Base-by-base conservation (phyloP, 2,113 vertebrate species). In the Corythornis madagascariensis region DNA sequence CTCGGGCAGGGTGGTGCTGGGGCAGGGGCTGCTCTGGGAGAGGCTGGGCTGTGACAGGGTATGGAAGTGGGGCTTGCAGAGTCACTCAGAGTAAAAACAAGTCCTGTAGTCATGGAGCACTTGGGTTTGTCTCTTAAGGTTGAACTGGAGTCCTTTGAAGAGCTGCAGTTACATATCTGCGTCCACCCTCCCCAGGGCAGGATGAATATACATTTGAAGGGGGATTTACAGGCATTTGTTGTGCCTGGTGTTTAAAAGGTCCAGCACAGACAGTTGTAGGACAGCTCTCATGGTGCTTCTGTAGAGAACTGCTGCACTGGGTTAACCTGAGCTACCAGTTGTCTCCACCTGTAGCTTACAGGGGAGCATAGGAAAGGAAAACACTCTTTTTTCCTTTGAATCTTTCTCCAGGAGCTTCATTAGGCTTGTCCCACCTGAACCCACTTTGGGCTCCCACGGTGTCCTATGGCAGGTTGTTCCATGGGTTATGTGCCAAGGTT, bases 391-490 rank as follows among this genome's bases (percentile, higher is more conserved):
- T 61, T 43, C 29, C 13, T 52, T 38, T 9, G 52, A 31, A 13
- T 45, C 35, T 11, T 55, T 21, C 21, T 82, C 9, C 10, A 26
- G 60, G 42, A 70, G 26, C 52, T 60, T 60, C 4, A 6, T 16
- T 15, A 29, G 21, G 10, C 64, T 19, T 52, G 31, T 70, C 31
- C 28, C 11, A 24, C 31, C 6, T 29, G 35, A 29, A 13, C 78
- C 47, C 7, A 1, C 35, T 70, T 33, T 9, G 28, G 43, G 50
- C n/a, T 64, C 42, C 29, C 29, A 5, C 26, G 13, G 48, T 1
- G 1, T 45, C 10, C 28, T 33, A 0, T 0, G 0, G n/a, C 35
- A 52, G 10, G 3, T 31, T n/a, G n/a, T 24, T 31, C 31, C 25
- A 10, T 3, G 4, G 24, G 10, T 1, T 0, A 1, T 21, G 15